phyloP scores from a whole-genome alignment of 2,113 vertebrate genomes.

The Xiphias gladius region DNA sequence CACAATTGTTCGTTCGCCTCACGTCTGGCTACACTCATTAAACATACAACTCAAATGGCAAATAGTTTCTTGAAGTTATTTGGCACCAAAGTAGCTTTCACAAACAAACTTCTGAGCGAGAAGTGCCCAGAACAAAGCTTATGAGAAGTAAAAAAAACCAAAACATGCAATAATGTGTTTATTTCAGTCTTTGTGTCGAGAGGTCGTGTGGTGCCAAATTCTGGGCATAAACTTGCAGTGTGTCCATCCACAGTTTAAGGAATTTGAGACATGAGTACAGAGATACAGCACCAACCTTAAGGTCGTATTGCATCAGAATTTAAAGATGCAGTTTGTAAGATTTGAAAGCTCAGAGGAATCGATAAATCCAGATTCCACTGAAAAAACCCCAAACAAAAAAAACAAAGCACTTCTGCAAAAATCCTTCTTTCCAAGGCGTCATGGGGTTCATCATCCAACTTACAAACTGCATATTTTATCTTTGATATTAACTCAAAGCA shows the following conservation, averaged over 20 bases:
- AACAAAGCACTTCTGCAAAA: not conserved
- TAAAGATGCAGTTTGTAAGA: conserved; percentile 41
- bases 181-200: conserved; percentile 22
- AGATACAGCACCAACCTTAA: not conserved
- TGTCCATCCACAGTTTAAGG: conserved; percentile 3
- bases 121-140: not conserved
- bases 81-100: conserved; percentile 45
- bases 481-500: conserved; percentile 15
- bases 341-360: not conserved
- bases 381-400: not conserved
- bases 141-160: not conserved
- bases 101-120: not conserved
- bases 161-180: not conserved
- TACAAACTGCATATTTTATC: conserved; percentile 41
- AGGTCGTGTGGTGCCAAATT: conserved; percentile 17
- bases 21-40: conserved; percentile 11
- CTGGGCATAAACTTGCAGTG: not conserved
- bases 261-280: not conserved
- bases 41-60: not conserved
- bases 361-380: not conserved
- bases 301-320: conserved; percentile 37
- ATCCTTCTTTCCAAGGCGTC: not conserved
- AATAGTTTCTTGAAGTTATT: conserved; percentile 20
- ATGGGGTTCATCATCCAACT: not conserved
- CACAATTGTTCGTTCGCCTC: not conserved